These are phyloP conservation scores for Hymenochirus boettgeri DNA, from an alignment of 2,113 vertebrate species.

Conservation along the genomic window DNA sequence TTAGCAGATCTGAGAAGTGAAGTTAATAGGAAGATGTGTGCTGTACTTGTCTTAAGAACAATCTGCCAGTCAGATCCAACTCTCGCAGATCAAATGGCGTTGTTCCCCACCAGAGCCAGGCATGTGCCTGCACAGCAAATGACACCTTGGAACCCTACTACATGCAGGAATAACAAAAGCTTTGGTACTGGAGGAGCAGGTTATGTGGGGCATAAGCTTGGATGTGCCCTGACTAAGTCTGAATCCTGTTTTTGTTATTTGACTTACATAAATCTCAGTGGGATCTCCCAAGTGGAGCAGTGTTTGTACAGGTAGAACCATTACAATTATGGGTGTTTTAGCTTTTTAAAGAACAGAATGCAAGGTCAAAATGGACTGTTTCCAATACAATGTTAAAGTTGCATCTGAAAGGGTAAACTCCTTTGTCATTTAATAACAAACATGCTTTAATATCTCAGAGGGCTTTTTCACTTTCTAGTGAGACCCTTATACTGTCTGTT, in stretches of 20 bases:
- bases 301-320: conserved; percentile 84
- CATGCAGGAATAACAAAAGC: conserved; percentile 52
- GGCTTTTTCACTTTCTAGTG: too few species aligned
- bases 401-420: too few species aligned
- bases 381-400: too few species aligned
- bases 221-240: conserved; percentile 65
- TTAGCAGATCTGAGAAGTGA: conserved; percentile 8
- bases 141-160: background rate
- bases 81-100: conserved; percentile 50
- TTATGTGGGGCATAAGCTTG: conserved; percentile 84
- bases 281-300: conserved; percentile 64
- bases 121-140: conserved; percentile 16
- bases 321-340: too few species aligned
- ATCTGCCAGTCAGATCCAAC: conserved; percentile 23
- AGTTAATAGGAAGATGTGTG: conserved; percentile 16
- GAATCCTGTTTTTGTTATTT: conserved; percentile 73
- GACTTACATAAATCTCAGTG: conserved; percentile 69
- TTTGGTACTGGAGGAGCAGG: conserved; percentile 91
- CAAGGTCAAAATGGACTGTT: too few species aligned
- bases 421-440: too few species aligned
- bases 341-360: too few species aligned
- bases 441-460: too few species aligned
- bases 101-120: conserved; percentile 38
- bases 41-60: conserved; percentile 11
- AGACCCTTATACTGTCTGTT: too few species aligned